These are phyloP conservation scores for Myrmophylax atrothorax DNA, from an alignment of 2,113 vertebrate genomes.

Conservation along the genomic window DNA sequence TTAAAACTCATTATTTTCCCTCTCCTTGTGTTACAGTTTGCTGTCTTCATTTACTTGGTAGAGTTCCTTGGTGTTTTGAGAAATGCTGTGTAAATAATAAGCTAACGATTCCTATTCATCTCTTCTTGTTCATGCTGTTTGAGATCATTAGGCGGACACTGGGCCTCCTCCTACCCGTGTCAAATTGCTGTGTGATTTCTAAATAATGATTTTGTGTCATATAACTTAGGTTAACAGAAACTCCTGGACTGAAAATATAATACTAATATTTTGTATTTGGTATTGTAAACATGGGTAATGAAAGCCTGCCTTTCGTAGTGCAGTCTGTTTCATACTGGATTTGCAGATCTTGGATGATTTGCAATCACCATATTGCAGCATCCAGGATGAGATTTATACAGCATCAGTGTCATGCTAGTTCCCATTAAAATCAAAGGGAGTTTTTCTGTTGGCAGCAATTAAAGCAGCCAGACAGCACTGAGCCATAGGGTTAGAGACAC, in stretches of 20 bases:
- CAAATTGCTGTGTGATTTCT: constrained; percentile 46
- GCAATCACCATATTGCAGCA: neutral
- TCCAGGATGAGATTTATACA: neutral
- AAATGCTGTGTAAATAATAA: constrained; percentile 44
- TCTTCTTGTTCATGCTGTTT: constrained; percentile 18
- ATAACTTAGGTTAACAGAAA: neutral
- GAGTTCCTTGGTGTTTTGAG: constrained; percentile 1
- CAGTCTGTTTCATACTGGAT: neutral
- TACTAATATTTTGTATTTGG: neutral
- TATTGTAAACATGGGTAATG: neutral
- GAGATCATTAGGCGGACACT: neutral
- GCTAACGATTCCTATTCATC: constrained; percentile 4
- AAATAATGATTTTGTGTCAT: constrained; percentile 51
- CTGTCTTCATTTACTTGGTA: neutral
- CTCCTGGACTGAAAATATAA: neutral
- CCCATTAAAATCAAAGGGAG: constrained; percentile 5
- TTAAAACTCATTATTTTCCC: neutral
- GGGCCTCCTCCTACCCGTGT: neutral
- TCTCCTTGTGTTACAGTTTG: neutral
- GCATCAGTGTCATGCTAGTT: neutral
- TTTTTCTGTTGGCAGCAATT: neutral
- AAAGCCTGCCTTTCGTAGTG: neutral
- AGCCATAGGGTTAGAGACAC: neutral
- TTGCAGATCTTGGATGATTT: neutral
- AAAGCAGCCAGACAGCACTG: neutral